Evolutionary conservation across 2,888 invertebrate genomes (phyloP).

Genomic region (Aspidiotus rigidus): DNA sequence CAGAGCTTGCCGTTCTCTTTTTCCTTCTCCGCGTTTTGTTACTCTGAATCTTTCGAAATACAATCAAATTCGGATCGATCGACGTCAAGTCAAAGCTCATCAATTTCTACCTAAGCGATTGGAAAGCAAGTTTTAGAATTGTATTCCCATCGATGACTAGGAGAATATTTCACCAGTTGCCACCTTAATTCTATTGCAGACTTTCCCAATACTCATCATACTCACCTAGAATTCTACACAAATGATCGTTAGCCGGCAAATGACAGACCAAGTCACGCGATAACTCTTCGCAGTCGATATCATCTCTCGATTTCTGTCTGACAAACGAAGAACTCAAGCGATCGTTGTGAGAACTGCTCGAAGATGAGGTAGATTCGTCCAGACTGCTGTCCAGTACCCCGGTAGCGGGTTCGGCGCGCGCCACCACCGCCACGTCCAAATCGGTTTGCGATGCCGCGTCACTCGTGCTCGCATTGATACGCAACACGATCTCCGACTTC

Average conservation of each 20-base stretch:
- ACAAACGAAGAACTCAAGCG: conserved; percentile 44
- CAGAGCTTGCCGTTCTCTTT: too few relatives aligned
- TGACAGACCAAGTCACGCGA: conserved; percentile 55
- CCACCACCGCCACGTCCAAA: neutral
- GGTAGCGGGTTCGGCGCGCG: conserved; percentile 28
- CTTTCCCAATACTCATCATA: conserved; percentile 4
- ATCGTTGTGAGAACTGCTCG: conserved; percentile 40
- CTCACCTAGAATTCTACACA: conserved; percentile 56
- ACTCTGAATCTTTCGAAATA: too few relatives aligned
- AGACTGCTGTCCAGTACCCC: neutral
- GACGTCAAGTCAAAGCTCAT: too few relatives aligned
- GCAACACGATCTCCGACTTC: conserved; percentile 54
- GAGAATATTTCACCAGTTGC: too few relatives aligned
- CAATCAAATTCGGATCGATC: too few relatives aligned
- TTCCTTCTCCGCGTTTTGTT: too few relatives aligned
- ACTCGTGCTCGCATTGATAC: conserved; percentile 53
- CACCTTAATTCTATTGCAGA: too few relatives aligned
- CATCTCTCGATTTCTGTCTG: conserved; percentile 59
- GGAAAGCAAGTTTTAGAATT: too few relatives aligned
- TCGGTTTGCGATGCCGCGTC: conserved; percentile 55
- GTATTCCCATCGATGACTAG: too few relatives aligned
- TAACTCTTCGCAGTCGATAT: conserved; percentile 67
- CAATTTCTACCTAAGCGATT: too few relatives aligned
- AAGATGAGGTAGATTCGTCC: neutral
- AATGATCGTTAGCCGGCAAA: conserved; percentile 54